Evolutionary conservation across 2,113 vertebrate species (phyloP).

Genomic region (Dicentrarchus labrax): DNA sequence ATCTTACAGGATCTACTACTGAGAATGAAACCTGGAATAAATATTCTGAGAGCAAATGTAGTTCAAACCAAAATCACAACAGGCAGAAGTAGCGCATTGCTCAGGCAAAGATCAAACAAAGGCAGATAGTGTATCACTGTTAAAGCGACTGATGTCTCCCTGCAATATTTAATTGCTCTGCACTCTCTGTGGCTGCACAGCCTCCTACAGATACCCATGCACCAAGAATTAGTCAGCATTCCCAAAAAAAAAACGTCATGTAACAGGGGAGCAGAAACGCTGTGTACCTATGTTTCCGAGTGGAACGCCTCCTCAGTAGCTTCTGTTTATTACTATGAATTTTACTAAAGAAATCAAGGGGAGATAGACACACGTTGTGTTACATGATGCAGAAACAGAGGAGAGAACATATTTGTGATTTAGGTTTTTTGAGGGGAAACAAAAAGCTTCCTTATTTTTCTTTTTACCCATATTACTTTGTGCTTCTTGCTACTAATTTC

Average conservation of each 20-base stretch:
- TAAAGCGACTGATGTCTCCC: slow-evolving; percentile 32
- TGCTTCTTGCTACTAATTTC: neutral
- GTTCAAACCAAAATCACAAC: slow-evolving; percentile 49
- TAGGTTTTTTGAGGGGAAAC: neutral
- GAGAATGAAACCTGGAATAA: slow-evolving; percentile 7
- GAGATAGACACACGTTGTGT: slow-evolving; percentile 88
- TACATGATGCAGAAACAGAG: slow-evolving; percentile 54
- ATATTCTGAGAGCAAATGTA: slow-evolving; percentile 15
- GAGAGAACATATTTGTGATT: slow-evolving; percentile 21
- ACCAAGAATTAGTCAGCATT: slow-evolving; percentile 92
- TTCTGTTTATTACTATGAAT: slow-evolving; percentile 93
- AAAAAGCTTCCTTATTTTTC: neutral
- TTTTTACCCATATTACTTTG: neutral
- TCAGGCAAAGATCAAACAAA: slow-evolving; percentile 67
- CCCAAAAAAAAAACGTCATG: slow-evolving; percentile 84
- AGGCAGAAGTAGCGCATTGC: slow-evolving; percentile 63
- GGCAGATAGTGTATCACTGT: slow-evolving; percentile 23
- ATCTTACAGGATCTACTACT: slow-evolving; percentile 16
- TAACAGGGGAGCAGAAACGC: slow-evolving; percentile 84
- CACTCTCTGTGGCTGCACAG: slow-evolving; percentile 36
- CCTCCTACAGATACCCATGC: slow-evolving; percentile 87
- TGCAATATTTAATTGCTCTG: slow-evolving; percentile 14
- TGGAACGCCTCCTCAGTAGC: slow-evolving; percentile 92
- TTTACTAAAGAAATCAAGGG: slow-evolving; percentile 93
- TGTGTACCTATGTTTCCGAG: slow-evolving; percentile 94